Evolutionary conservation across 1,140 invertebrate species (phyloP), one percentile per base, ranked within the genome.

Genomic region (Euborellia annulipes): DNA sequence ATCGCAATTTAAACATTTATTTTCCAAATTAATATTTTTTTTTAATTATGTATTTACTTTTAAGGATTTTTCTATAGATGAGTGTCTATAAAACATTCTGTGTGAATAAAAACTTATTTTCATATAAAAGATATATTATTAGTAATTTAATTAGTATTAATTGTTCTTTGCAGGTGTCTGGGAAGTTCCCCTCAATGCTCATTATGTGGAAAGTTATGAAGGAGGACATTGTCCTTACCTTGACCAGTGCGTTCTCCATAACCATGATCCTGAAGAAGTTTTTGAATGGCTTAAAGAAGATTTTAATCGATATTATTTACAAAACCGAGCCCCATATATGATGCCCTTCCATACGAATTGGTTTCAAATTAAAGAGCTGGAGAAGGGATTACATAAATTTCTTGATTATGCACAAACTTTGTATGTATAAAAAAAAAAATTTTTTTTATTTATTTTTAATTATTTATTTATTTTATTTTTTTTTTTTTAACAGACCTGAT

Each of bases 301-400:
- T 59, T 94, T 93, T 61, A 74, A 75, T 36, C 68, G 85, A 20
- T 78, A 85, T 58, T 91, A 90, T 55, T 77, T 83, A 27, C 81
- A 86, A 56, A 90, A 91, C 59, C 71, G 82, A 49, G 88, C 88
- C 1, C 88, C 88, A 0, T 90, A 92, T 58, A 87, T 89, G 82
- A 86, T 92, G 80, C 79, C 87, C 3, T 87, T 92, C 73, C 86
- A 91, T 52, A 91, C 87, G 8, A 92, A 90, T 63, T 93, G 87
- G 88, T 92, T 93, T 70, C 85, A 89, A 56, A 85, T 87, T 40
- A 84, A 87, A 51, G 82, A 81, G 51, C 65, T 91, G 1, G 85
- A 90, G 59, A 65, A 75, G 46, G 88, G 86, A 19, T 67, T 93
- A 2, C 77, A 81, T 44, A 89, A 90, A 60, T 93, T 93, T 60